These are phyloP conservation scores for Fistularia tabacaria DNA, from an alignment of 2,797 vertebrate species.

Conservation along the genomic window DNA sequence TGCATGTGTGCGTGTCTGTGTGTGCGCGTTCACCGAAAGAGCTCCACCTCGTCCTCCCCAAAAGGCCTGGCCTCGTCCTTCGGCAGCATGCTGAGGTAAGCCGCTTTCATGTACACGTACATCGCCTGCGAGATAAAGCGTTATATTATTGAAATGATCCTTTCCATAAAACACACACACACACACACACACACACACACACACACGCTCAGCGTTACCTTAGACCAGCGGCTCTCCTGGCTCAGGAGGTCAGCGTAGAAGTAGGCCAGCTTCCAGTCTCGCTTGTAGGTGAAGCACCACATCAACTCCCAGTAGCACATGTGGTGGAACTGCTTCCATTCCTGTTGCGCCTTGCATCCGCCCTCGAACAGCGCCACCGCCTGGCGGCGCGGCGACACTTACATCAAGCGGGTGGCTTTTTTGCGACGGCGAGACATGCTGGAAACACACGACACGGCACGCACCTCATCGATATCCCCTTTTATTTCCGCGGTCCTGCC, in stretches of 20 bases:
- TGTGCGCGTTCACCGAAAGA: constrained; percentile 75
- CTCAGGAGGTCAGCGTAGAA: constrained; percentile 86
- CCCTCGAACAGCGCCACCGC: constrained; percentile 80
- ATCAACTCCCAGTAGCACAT: constrained; percentile 91
- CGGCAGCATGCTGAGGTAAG: constrained; percentile 84
- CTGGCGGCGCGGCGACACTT: constrained; percentile 44
- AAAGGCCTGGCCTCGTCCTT: constrained; percentile 75
- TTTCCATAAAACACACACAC: neutral
- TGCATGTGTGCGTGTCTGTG: too few relatives aligned
- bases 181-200: too few relatives aligned
- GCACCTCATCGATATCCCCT: constrained; percentile 83
- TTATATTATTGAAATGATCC: neutral
- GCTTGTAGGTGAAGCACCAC: constrained; percentile 85
- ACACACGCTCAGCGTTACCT: constrained; percentile 57
- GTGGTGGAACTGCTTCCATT: constrained; percentile 87
- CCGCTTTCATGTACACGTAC: constrained; percentile 88
- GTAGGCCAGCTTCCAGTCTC: constrained; percentile 83
- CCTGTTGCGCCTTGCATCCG: constrained; percentile 82
- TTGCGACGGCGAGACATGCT: too few relatives aligned
- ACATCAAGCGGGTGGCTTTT: too few relatives aligned
- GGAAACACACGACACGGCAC: constrained; percentile 6
- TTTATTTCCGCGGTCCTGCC: constrained; percentile 85
- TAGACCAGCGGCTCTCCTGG: constrained; percentile 85
- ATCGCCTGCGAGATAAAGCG: constrained; percentile 71
- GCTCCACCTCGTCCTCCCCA: constrained; percentile 78